A percentile compares a stretch with the other conserved stretches of the same genome.
phyloP scores from a whole-genome alignment of 37 sponge, comb jelly and placozoan species.

The Ianthella basta region DNA sequence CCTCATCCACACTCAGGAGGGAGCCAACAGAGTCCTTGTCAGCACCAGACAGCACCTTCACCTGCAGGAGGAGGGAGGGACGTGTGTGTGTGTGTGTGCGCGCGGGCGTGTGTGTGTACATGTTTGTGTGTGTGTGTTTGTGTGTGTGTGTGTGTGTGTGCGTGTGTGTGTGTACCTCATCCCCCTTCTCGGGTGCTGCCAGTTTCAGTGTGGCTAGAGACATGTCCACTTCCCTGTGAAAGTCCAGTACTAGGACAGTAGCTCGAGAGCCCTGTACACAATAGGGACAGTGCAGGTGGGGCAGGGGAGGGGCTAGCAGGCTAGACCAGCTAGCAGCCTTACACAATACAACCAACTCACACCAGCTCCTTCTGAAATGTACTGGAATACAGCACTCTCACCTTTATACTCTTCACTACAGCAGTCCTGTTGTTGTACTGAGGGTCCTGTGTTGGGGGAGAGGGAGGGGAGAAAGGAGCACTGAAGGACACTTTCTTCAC shows the following conservation, averaged over 20 bases:
- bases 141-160: constrained; percentile 31
- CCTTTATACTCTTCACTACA: constrained; percentile 30
- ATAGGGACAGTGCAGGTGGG: too few relatives aligned
- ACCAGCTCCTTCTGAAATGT: background rate
- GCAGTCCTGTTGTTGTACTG: constrained; percentile 19
- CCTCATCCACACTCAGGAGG: constrained; percentile 93
- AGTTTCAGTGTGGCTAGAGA: constrained; percentile 69
- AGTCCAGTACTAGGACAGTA: constrained; percentile 77
- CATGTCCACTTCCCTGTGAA: constrained; percentile 83
- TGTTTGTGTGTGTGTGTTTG: constrained; percentile 1
- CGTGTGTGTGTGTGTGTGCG: background rate
- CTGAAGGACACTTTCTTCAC: constrained; percentile 42
- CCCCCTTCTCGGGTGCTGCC: constrained; percentile 73
- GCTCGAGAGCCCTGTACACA: constrained; percentile 49
- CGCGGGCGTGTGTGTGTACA: constrained; percentile 2
- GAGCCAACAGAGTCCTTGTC: constrained; percentile 71
- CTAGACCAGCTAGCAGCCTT: too few relatives aligned
- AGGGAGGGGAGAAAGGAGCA: background rate
- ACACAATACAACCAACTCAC: too few relatives aligned
- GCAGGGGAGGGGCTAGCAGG: too few relatives aligned
- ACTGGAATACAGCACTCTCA: background rate
- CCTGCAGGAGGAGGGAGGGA: constrained; percentile 29
- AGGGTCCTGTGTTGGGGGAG: constrained; percentile 1
- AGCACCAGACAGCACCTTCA: constrained; percentile 72
- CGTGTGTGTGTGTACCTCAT: constrained; percentile 67